Conservation (phyloP, 2,888 invertebrate genomes). For the Ornithoptera alexandrae region DNA sequence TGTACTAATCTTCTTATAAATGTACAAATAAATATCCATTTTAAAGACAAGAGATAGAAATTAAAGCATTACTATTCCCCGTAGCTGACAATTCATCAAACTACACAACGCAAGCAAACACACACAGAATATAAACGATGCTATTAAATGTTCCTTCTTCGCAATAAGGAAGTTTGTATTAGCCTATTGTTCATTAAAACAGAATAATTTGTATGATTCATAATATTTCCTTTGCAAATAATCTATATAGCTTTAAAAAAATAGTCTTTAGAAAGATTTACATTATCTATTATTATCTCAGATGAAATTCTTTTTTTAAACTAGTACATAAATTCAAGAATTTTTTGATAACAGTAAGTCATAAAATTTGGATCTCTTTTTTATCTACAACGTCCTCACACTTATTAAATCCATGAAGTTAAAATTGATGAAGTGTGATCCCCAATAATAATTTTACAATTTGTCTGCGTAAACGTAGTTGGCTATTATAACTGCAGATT, state of each 20-base stretch:
- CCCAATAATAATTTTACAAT: too few relatives aligned
- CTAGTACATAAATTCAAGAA: too few relatives aligned
- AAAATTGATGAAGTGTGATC: too few relatives aligned
- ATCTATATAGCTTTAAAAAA: conserved; percentile 1
- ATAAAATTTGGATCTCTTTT: too few relatives aligned
- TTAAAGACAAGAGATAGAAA: conserved; percentile 9
- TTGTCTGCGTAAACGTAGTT: too few relatives aligned
- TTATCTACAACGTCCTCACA: too few relatives aligned
- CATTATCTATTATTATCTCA: background rate
- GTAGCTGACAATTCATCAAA: conserved; percentile 23
- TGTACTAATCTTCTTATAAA: background rate
- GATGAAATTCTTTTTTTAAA: background rate
- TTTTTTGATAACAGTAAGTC: too few relatives aligned
- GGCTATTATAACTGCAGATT: too few relatives aligned
- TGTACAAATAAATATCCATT: background rate
- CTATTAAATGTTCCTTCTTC: conserved; percentile 16
- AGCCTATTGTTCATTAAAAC: conserved; percentile 29
- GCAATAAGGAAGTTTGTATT: conserved; percentile 27
- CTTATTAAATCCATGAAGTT: too few relatives aligned
- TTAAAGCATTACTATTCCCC: conserved; percentile 25
- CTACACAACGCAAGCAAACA: conserved; percentile 7
- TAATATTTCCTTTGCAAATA: background rate
- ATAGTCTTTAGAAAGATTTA: background rate
- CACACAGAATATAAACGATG: conserved; percentile 21
- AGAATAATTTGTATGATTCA: conserved; percentile 21